A percentile compares a stretch with the other conserved stretches of the same genome.
These are phyloP conservation scores for Blastomussa wellsi DNA, from an alignment of 92 coral and sea anemone species.

Conservation along the genomic window DNA sequence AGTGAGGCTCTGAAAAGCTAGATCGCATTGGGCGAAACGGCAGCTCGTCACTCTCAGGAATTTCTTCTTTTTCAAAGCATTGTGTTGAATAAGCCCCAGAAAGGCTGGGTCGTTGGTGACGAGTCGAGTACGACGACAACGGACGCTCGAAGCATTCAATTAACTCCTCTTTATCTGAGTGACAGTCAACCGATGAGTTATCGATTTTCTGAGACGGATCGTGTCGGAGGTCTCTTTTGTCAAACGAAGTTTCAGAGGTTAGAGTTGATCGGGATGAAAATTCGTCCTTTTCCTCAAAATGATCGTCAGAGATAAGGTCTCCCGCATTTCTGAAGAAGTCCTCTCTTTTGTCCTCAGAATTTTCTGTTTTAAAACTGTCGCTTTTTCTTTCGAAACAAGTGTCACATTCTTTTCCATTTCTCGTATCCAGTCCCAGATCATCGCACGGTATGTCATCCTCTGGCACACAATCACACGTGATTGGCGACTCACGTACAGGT, in stretches of 20 bases:
- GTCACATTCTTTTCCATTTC: background rate
- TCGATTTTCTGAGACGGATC: conserved; percentile 34
- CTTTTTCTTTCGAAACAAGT: background rate
- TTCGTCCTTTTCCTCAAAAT: background rate
- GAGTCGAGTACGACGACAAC: conserved; percentile 7
- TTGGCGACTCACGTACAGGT: conserved; percentile 78
- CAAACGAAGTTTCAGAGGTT: conserved; percentile 8
- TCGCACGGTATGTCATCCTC: background rate
- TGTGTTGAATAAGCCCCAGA: conserved; percentile 65
- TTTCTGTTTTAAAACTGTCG: background rate
- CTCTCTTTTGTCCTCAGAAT: conserved; percentile 5
- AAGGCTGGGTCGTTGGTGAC: conserved; percentile 41
- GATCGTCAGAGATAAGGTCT: background rate
- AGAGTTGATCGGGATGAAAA: conserved; percentile 10
- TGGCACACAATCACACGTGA: conserved; percentile 63
- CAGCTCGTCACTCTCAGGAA: conserved; percentile 48
- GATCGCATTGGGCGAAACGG: conserved; percentile 55
- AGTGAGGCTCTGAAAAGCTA: conserved; percentile 78
- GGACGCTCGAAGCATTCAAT: conserved; percentile 8
- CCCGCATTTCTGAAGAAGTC: conserved; percentile 7
- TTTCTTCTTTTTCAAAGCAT: conserved; percentile 55
- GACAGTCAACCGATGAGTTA: conserved; percentile 1
- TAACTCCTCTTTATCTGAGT: conserved; percentile 19
- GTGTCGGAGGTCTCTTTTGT: background rate
- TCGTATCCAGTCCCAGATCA: background rate